Evolutionary conservation across 2,113 vertebrate species (phyloP), one percentile per base, ranked within the genome.

Genomic region (Xyrauchen texanus): DNA sequence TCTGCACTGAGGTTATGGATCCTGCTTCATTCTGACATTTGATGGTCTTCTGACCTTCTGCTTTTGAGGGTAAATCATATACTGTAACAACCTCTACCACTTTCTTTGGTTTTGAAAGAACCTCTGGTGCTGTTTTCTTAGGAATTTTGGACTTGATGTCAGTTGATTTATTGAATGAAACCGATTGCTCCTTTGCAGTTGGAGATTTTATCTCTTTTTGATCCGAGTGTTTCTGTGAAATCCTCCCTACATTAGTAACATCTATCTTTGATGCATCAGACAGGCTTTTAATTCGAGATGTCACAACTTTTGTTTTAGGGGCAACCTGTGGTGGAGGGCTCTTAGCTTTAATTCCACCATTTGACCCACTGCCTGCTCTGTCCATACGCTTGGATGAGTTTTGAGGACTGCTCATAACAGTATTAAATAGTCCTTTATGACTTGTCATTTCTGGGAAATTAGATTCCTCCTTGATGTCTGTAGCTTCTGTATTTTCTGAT

Each of bases 101-200:
- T 15, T 80, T 80, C 13, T 83, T 83, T 15, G 87, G 84, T 85
- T 91, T 92, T 13, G 82, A 55, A 3, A 85, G 85, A 68, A 74
- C 8, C 7, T 90, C 90, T 65, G 84, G 86, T 55, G 80, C 8
- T 7, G 83, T 70, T 81, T 87, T 90, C 84, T 91, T 91, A 6
- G 90, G 91, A 70, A 92, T 90, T 88, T 89, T 92, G 45, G 90
- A 89, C 83, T 90, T 92, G 21, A 34, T 34, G 63, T 82, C 72
- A 8, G 0, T 57, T 45, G 4, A 16, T 34, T 78, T 61, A 57
- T 42, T 84, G 60, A 53, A 70, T 34, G 47, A 44, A 65, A 15
- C 44, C 9, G 55, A 55, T 75, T 84, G 85, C 55, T 91, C 87
- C 75, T 89, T 92, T 63, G 75, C 46, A 60, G 82, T 77, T n/a